Evolutionary conservation across 2,888 invertebrate species (phyloP), one percentile per base, ranked within the genome.

Genomic region (Ectemnius cavifrons): DNA sequence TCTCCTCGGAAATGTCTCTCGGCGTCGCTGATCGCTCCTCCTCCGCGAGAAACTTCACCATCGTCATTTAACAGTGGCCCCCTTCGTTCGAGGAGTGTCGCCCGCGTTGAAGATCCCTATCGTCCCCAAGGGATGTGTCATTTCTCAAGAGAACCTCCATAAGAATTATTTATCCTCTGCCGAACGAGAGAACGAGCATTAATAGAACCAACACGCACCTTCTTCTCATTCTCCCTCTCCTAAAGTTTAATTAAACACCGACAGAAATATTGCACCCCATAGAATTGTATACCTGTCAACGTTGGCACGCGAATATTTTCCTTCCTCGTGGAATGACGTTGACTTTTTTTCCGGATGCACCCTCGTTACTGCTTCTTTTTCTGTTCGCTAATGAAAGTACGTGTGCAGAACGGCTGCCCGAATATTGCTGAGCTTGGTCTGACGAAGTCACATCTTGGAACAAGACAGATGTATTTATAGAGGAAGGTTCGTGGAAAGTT

Each of bases 1-100:
- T 37, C 37, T 79, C 67, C 67, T 61, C 69, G 73, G 74, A 74
- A 78, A 73, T 77, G 56, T 63, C 58, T 76, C 63, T 57, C 65
- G 8, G 37, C 37, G 62, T 78, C 71, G 52, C 66, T 70, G 72
- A 80, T 83, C 78, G 77, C 74, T 76, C 37, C 37, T 37, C 37
- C 37, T 37, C 64, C 71, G 56, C 69, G 52, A 60, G 66, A 49
- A 66, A 37, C 37, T 37, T 37, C 63, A 68, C 75, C 57, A 67
- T 59, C 61, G 66, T 67, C 71, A 59, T 67, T 81, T 71, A 75
- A 70, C 58, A 37, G 37, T 57, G 58, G 69, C 68, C 62, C 59
- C 57, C 46, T 57, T 59, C 18, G 3, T 52, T 16, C 52, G 52
- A 52, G 16, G 52, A 37, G 37, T 37, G 52, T 52, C 52, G 16